A percentile compares a stretch with the other conserved stretches of the same genome.
These are phyloP conservation scores for Phymanthus crucifer DNA, from an alignment of 92 coral and sea anemone species.

Conservation along the genomic window DNA sequence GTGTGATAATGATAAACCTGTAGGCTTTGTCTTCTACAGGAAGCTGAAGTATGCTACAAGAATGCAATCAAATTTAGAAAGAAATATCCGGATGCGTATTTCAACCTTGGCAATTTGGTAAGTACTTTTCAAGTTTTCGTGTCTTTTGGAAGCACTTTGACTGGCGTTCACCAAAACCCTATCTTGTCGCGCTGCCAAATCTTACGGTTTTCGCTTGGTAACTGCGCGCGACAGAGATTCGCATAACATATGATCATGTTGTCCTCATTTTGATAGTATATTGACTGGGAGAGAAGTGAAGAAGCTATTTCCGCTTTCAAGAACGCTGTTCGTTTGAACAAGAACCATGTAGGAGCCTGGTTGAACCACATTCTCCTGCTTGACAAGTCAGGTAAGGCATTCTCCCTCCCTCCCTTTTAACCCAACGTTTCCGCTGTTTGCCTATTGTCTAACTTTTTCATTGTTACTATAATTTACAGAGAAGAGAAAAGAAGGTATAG, in stretches of 20 bases:
- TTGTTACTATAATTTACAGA: constrained; percentile 32
- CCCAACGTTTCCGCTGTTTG: background rate
- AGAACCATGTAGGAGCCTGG: constrained; percentile 84
- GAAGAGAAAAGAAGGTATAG: constrained; percentile 60
- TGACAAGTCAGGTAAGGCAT: constrained; percentile 78
- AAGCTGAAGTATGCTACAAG: constrained; percentile 80
- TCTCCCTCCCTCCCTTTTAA: constrained; percentile 4
- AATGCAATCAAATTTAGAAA: constrained; percentile 72
- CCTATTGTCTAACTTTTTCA: background rate
- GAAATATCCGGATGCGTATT: constrained; percentile 85
- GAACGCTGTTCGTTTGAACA: constrained; percentile 64
- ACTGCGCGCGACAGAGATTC: too few species aligned
- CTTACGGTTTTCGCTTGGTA: too few species aligned
- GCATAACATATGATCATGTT: too few species aligned
- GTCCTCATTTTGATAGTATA: constrained; percentile 56
- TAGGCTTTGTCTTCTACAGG: constrained; percentile 38
- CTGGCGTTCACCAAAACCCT: too few species aligned
- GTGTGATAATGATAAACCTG: background rate
- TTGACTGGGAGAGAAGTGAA: constrained; percentile 65
- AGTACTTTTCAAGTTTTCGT: background rate
- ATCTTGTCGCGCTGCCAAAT: too few species aligned
- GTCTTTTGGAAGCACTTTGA: too few species aligned
- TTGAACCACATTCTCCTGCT: constrained; percentile 78
- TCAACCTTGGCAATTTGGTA: constrained; percentile 94
- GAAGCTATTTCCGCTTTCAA: constrained; percentile 69